Percentiles rank a stretch among this genome's conserved stretches.
Conservation (phyloP, 2,113 vertebrate species). For the Alligator mississippiensis region DNA sequence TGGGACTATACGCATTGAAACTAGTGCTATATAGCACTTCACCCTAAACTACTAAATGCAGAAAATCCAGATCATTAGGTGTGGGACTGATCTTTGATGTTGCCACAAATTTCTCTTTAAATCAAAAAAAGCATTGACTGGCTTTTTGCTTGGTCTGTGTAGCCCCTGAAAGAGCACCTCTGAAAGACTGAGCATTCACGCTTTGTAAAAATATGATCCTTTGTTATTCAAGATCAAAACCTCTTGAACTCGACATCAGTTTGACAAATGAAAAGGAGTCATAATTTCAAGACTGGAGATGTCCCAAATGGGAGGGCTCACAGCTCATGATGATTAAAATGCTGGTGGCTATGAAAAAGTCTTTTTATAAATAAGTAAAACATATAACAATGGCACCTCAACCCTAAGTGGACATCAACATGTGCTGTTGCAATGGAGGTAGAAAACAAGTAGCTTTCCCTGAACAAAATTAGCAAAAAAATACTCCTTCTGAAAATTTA, state of each 20-base stretch:
- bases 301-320: background rate
- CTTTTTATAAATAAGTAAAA: background rate
- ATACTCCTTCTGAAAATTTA: background rate
- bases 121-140: background rate
- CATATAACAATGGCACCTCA: background rate
- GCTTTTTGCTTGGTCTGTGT: no score
- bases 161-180: no score
- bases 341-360: background rate
- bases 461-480: background rate
- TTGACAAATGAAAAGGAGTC: no score
- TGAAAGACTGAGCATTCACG: background rate
- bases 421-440: background rate
- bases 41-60: background rate
- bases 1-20: rapidly evolving
- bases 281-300: background rate
- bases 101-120: background rate
- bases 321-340: background rate
- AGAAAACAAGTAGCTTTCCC: background rate
- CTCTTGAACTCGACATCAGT: background rate
- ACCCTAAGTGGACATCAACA: background rate
- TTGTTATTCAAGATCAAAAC: background rate
- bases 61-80: background rate
- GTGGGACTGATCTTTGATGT: no score
- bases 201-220: background rate
- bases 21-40: background rate